phyloP scores from a whole-genome alignment of 2,888 invertebrate species.

The Andrena hattorfiana region DNA sequence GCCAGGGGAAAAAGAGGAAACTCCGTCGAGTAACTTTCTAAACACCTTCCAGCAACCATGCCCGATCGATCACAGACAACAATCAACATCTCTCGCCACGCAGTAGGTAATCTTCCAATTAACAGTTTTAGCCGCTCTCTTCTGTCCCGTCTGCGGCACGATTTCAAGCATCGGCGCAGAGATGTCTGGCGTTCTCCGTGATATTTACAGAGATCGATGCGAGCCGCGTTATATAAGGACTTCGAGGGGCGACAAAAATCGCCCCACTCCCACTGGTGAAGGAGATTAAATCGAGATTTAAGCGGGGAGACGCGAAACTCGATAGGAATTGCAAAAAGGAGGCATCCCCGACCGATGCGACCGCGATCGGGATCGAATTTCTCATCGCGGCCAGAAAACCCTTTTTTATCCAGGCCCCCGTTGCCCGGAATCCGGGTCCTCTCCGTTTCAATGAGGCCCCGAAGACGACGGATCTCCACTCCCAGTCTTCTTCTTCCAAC shows the following conservation, averaged over 20 bases:
- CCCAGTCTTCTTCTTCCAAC: constrained; percentile 10
- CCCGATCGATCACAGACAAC: no score
- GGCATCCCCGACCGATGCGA: constrained; percentile 27
- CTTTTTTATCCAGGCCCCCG: constrained; percentile 35
- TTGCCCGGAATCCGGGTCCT: constrained; percentile 36
- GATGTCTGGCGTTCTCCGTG: not conserved
- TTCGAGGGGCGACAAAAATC: constrained; percentile 37
- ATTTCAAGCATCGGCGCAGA: not conserved
- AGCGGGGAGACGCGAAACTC: constrained; percentile 57
- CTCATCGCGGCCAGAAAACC: constrained; percentile 49
- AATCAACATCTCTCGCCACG: no score
- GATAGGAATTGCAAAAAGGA: constrained; percentile 65
- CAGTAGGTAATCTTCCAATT: no score
- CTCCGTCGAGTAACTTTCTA: no score
- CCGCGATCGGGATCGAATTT: constrained; percentile 65
- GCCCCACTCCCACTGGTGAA: not conserved
- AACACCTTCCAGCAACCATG: no score
- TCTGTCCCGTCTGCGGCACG: not conserved
- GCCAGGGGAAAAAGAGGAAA: not conserved
- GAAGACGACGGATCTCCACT: not conserved
- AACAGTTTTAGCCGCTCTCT: no score
- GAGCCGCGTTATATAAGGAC: constrained; percentile 35
- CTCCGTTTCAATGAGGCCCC: constrained; percentile 32
- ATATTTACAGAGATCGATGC: constrained; percentile 28
- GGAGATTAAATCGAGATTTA: constrained; percentile 57